These are phyloP conservation scores for Spinus olivaceus DNA, from an alignment of 2,797 vertebrate genomes.

Conservation along the genomic window DNA sequence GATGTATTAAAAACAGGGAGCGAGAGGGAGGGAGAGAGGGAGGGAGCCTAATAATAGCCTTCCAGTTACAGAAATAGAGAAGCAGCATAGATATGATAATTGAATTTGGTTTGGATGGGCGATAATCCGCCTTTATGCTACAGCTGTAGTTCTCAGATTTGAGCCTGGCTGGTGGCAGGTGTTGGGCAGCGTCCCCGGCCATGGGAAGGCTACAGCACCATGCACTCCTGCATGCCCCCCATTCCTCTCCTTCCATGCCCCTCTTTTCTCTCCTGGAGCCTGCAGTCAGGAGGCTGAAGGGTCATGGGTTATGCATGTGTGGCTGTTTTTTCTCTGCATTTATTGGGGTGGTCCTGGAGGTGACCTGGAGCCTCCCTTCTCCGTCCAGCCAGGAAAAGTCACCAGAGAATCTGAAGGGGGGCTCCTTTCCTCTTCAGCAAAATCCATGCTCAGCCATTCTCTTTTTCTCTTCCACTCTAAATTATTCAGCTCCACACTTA, in stretches of 20 bases:
- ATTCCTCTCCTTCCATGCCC: fast-evolving
- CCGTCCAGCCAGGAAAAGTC: background rate
- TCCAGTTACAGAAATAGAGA: slow-evolving; percentile 76
- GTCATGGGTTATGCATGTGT: background rate
- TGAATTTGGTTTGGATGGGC: slow-evolving; percentile 79
- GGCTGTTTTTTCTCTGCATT: background rate
- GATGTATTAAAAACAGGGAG: slow-evolving; percentile 69
- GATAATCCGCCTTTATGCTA: slow-evolving; percentile 75
- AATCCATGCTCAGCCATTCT: background rate
- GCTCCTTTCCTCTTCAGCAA: background rate
- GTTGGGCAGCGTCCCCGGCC: slow-evolving; percentile 40
- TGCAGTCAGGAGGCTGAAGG: background rate
- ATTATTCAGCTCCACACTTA: slow-evolving; percentile 13
- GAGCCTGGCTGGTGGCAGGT: slow-evolving; percentile 53
- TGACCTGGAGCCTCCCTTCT: background rate
- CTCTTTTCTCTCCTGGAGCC: background rate
- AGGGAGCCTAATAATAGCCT: slow-evolving; percentile 78
- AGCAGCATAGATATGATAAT: slow-evolving; percentile 76
- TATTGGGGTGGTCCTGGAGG: background rate
- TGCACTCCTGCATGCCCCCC: fast-evolving
- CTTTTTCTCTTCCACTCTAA: background rate
- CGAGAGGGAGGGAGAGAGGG: slow-evolving; percentile 62
- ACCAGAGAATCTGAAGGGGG: background rate
- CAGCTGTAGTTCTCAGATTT: slow-evolving; percentile 80
- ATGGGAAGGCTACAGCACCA: background rate